A percentile compares a stretch with the other conserved stretches of the same genome.
Conservation (phyloP, 2,113 vertebrate genomes). For the Andinoacara biseriatus region DNA sequence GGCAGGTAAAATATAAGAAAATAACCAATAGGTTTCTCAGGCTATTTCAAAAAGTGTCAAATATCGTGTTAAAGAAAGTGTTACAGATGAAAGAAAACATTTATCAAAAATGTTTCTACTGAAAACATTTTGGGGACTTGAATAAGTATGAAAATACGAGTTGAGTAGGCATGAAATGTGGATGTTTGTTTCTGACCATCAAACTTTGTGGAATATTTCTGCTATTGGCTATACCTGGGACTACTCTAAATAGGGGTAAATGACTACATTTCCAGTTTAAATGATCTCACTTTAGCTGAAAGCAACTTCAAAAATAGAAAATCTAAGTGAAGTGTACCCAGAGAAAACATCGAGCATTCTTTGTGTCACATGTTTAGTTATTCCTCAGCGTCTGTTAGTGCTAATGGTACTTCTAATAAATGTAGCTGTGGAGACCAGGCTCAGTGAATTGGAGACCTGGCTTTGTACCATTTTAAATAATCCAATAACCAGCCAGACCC, state of each 20-base stretch:
- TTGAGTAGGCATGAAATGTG: neutral
- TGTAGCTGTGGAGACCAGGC: no score
- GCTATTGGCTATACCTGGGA: neutral
- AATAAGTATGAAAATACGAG: no score
- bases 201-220: neutral
- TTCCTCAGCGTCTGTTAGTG: no score
- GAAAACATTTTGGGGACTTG: no score
- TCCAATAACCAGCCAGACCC: no score
- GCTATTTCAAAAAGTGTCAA: neutral
- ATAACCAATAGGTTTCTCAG: neutral
- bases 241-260: neutral
- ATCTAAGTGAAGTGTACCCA: neutral
- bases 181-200: neutral
- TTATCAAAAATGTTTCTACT: no score
- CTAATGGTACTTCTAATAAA: no score
- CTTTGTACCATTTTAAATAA: no score
- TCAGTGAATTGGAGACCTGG: no score
- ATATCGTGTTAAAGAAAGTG: rapidly evolving
- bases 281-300: neutral
- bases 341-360: neutral
- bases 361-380: no score
- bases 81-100: neutral
- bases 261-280: neutral
- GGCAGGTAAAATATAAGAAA: neutral
- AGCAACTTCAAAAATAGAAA: neutral